Evolutionary conservation across 2,888 invertebrate species (phyloP), one percentile per base, ranked within the genome.

Genomic region (Rhaphigaster nebulosa): DNA sequence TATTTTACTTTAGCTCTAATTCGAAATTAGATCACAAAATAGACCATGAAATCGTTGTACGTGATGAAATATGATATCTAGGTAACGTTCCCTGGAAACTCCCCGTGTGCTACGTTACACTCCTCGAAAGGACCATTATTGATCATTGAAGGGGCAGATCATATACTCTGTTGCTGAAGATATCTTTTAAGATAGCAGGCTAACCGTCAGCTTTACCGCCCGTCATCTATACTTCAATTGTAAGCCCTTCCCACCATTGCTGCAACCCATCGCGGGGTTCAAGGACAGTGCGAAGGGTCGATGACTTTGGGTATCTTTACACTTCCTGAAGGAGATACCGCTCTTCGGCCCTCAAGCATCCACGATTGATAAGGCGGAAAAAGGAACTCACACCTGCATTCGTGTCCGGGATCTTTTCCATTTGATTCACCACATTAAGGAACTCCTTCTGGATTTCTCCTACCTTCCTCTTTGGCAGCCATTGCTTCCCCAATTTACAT

Each of bases 171-270:
- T 3, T 29, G 2, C n/a, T 15, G 15, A 29, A 65, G 29, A 65
- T 65, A 29, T 29, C 29, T 65, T 1, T 65, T 4, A n/a, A 60
- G 60, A 60, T 60, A 54, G 4, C 20, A 2, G 23, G 4, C 54
- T 54, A 1, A 8, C n/a, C n/a, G 60, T 60, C 29, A 65, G 65
- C 18, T 18, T 29, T 65, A 18, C 13, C 5, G 2, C 70, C 70
- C 20, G 34, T 38, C 70, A 38, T 23, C 20, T 38, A 10, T 18
- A 76, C 70, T 38, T 76, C 70, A 76, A 76, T 76, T 76, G 70
- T 76, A 34, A 76, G 70, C 70, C 70, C 34, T 76, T 76, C 70
- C 70, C 38, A 38, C 70, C 38, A 34, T 34, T 76, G 70, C 70
- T 5, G 70, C 70, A 76, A 76, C 38, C 18, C 70, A 34, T 76